Evolutionary conservation across 92 coral and sea anemone genomes (phyloP), one percentile per base, ranked within the genome.

Genomic region (Pocillopora grandis): DNA sequence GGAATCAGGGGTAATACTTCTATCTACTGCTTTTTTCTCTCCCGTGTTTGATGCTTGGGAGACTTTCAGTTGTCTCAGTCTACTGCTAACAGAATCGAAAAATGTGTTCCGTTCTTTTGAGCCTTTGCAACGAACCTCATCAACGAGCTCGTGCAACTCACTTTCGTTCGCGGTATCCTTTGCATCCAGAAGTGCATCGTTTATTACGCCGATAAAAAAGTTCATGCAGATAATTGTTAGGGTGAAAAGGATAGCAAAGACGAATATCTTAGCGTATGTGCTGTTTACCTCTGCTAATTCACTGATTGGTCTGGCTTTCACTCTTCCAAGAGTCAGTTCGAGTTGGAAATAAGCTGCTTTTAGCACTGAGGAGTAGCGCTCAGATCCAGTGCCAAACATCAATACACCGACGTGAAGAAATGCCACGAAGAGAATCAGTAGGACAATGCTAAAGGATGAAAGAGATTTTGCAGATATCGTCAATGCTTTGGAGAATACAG

Each of bases 141-240:
- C 57, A 3, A 18, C 58, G 12, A 75, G 63, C 1, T 76, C 61
- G 23, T 78, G 21, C 2, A 78, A 61, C 55, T 48, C n/a, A 33
- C 17, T 78, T n/a, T 18, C 17, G 10, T 9, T 65, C 12, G 49
- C 48, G 12, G 62, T 5, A 18, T 78, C 65, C n/a, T 48, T 64
- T 35, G 61, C 72, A 6, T 78, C 48, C 12, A 11, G 1, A 7
- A 78, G 58, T 2, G 95, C 81, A 18, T 87, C 87, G 71, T 92
- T 81, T 5, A 92, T 61, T 31, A 86, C 86, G 11, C 88, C 91
- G 27, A 92, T 60, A 49, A 87, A 90, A 60, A 92, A 90, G 72
- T 92, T 92, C 72, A 92, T 66, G 8, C 85, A 68, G 13, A 64
- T 0, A 16, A 90, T 20, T 13, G 89, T 84, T 10, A 83, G 71